Percentiles rank a stretch among this genome's conserved stretches.
These are phyloP conservation scores for Gymnosoma rotundatum DNA, from an alignment of 2,888 invertebrate species.

Conservation along the genomic window DNA sequence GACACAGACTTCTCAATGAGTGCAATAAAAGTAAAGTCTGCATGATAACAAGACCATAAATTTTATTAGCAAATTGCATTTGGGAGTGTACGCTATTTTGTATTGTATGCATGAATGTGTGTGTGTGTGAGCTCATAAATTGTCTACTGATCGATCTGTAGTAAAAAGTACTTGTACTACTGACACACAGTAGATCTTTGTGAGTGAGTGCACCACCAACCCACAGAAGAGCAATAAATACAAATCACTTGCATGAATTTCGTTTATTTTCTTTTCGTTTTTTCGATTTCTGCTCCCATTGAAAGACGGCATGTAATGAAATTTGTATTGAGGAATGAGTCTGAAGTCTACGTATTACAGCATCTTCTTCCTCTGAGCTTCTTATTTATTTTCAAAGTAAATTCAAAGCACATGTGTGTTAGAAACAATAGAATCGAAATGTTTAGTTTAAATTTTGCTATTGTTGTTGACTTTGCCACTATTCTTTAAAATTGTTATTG, in stretches of 20 bases:
- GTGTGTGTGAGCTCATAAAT: slow-evolving; percentile 71
- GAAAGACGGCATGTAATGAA: slow-evolving; percentile 30
- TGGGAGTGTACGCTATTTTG: not conserved
- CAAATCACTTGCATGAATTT: slow-evolving; percentile 38
- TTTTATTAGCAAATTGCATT: slow-evolving; percentile 46
- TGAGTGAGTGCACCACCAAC: slow-evolving; percentile 45
- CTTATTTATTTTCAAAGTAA: slow-evolving; percentile 17
- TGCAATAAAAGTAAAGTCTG: slow-evolving; percentile 19
- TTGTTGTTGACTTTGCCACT: slow-evolving; percentile 24
- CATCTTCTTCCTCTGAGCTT: slow-evolving; percentile 48
- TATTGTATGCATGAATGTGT: slow-evolving; percentile 11
- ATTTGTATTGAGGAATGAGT: slow-evolving; percentile 38
- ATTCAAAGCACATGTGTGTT: slow-evolving; percentile 2
- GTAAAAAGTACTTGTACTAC: slow-evolving; percentile 35
- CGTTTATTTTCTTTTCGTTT: not conserved
- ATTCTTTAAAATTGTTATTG: slow-evolving; percentile 50
- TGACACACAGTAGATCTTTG: slow-evolving; percentile 33
- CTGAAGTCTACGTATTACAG: slow-evolving; percentile 18
- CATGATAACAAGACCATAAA: slow-evolving; percentile 57
- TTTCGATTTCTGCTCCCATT: slow-evolving; percentile 15
- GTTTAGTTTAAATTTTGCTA: slow-evolving; percentile 33
- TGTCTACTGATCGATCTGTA: slow-evolving; percentile 67
- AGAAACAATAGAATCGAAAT: slow-evolving; percentile 12
- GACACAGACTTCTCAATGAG: not conserved
- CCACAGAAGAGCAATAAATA: slow-evolving; percentile 58